phyloP scores from a whole-genome alignment of 2,797 vertebrate species.

The Pipistrellus pygmaeus region DNA sequence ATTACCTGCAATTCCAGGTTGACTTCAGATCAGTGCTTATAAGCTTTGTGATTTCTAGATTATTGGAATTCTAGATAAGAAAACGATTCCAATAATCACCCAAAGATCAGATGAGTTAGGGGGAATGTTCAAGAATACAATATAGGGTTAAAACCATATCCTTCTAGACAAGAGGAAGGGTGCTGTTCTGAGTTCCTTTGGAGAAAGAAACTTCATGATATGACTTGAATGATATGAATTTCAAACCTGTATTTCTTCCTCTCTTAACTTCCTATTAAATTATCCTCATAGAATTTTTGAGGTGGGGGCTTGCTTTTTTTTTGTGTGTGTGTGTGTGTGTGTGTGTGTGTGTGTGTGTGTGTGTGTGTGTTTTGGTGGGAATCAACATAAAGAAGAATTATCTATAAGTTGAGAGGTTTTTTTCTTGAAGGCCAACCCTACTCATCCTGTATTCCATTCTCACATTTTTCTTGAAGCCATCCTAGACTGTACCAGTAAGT shows the following conservation, averaged over 20 bases:
- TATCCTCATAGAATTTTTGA: neutral
- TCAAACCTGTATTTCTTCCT: neutral
- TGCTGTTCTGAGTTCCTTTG: constrained; percentile 20
- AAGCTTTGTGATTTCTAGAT: neutral
- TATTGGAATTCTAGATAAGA: constrained; percentile 1
- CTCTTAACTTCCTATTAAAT: neutral
- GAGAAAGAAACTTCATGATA: neutral
- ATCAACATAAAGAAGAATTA: neutral
- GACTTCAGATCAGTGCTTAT: neutral
- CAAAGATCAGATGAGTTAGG: neutral
- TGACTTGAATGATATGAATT: neutral
- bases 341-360: no score
- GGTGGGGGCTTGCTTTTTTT: neutral
- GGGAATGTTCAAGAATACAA: neutral
- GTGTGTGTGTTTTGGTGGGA: neutral
- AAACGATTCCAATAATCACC: neutral
- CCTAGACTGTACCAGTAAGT: neutral
- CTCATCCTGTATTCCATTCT: neutral
- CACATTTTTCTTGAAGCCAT: neutral
- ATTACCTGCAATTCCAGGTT: neutral
- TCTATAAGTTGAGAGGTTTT: neutral
- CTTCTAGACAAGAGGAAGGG: neutral
- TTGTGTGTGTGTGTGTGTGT: no score
- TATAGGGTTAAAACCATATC: neutral
- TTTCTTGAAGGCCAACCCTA: neutral